Base-by-base conservation (phyloP, 2,888 invertebrate species). In the Perizoma flavofasciatum region DNA sequence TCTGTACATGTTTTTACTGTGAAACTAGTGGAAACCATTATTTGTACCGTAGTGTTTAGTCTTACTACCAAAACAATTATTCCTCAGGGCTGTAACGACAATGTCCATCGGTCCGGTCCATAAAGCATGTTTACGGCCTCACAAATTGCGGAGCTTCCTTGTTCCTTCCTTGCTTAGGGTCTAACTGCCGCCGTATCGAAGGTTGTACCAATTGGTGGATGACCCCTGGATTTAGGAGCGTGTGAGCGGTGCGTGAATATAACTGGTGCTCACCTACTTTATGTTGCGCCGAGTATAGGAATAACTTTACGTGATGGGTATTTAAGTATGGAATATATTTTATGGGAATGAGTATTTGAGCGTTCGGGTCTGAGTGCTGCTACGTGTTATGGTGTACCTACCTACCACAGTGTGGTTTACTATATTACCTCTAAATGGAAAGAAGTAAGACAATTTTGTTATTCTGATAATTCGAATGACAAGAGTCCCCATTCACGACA, bases 71-170 rank as follows among this genome's bases (percentile, higher is more conserved):
- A 34, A 11, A 33, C 46, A n/a, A 46, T 34, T 34, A 55, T 22
- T 43, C 22, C 40, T 10, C 10, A 32, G 45, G 40, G 37, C 41
- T 37, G 43, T 49, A 62, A 54, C 53, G 59, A 46, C 48, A 53
- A 73, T 72, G 79, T 79, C 74, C 77, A 76, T 78, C 79, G 72
- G 74, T 65, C 73, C 63, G 67, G 61, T 67, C 77, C 82, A 74
- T 83, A 83, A 83, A 81, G 61, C 69, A 78, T 81, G 81, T 81
- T 82, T 83, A 84, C 75, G 49, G 68, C 61, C 75, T 72, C 67
- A 73, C 79, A 77, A 82, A 84, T 83, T 78, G 79, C 71, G 72
- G 72, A 72, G 71, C 77, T 77, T 82, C 75, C 77, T 77, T 65
- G 70, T 74, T 75, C 73, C 78, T 78, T 75, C 71, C 74, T 70